Base-by-base conservation (phyloP, 2,888 invertebrate genomes). In the Tineola bisselliella region DNA sequence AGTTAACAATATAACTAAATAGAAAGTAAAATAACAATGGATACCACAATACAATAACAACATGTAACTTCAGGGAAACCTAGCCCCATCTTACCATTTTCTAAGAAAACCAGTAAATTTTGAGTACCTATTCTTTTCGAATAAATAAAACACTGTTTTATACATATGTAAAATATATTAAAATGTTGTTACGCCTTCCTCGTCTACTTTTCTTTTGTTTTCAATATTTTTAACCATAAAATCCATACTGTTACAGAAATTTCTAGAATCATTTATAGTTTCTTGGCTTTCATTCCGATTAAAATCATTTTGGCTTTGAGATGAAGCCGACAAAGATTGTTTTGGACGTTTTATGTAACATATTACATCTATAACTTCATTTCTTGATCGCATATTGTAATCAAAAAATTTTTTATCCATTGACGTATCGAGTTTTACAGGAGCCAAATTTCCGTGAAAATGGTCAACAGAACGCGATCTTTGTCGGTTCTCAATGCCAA, bases 321-420 rank as follows among this genome's bases (percentile, higher is more conserved):
- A 54, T 54, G 54, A 54, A 25, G 54, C 18, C 8, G 54, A 54
- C 17, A 54, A 54, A n/a, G 54, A 54, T 54, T 54, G 54, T 25
- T 54, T 54, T 18, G 54, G 54, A 3, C 19, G 8, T 25, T 54
- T 54, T 17, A 54, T 25, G n/a, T 54, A 54, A 12, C 54, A 54
- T 54, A 54, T 54, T 12, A 54, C 54, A 54, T 54, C 54, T 17
- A 54, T 54, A 10, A 54, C 54, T 54, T 54, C 54, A 25, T 54
- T 54, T 25, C 18, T 54, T 25, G 54, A 11, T 1, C 15, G 48
- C 17, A 17, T 54, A 19, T 25, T 25, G 19, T 12, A 10, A 6
- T 25, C 17, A 18, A 6, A 5, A 25, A 19, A 12, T 18, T 12
- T 25, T 18, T 54, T 18, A 19, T 54, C 17, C n/a, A 12, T 54